These are phyloP conservation scores for Perizoma flavofasciatum DNA, from an alignment of 2,888 invertebrate genomes.

Conservation along the genomic window DNA sequence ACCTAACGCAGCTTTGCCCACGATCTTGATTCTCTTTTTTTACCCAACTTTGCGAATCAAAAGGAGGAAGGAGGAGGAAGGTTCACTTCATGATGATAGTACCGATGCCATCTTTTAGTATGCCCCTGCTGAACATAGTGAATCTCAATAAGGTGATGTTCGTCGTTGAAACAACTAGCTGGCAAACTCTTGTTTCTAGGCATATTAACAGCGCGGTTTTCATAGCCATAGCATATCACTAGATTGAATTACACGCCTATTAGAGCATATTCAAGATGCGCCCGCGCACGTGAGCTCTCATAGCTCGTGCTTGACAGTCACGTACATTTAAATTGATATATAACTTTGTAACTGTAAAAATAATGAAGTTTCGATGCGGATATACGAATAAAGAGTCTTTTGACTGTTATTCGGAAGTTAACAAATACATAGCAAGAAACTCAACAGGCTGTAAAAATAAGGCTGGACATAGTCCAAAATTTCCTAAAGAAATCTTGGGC, in stretches of 20 bases:
- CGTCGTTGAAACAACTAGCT: too few relatives aligned
- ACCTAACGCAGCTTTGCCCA: too few relatives aligned
- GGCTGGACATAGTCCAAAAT: too few relatives aligned
- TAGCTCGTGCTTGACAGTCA: conserved; percentile 43
- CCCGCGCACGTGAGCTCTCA: conserved; percentile 34
- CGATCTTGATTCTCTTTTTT: too few relatives aligned
- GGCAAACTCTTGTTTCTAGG: too few relatives aligned
- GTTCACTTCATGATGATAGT: too few relatives aligned
- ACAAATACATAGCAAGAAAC: conserved; percentile 8
- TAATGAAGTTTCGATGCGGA: conserved; percentile 40
- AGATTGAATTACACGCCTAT: conserved; percentile 69
- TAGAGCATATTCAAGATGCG: conserved; percentile 58
- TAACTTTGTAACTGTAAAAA: conserved; percentile 43
- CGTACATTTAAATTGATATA: conserved; percentile 46
- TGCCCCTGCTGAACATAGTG: too few relatives aligned
- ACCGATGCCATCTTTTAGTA: too few relatives aligned
- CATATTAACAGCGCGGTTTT: conserved; percentile 32
- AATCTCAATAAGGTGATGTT: too few relatives aligned
- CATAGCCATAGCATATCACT: conserved; percentile 38
- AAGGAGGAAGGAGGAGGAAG: too few relatives aligned
- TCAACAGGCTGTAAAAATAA: not conserved
- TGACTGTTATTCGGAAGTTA: conserved; percentile 21
- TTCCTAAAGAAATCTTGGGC: too few relatives aligned
- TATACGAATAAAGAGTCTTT: conserved; percentile 29
- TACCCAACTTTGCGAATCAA: too few relatives aligned